Evolutionary conservation across 1,140 invertebrate genomes (phyloP).

Genomic region (Melitaea cinxia): DNA sequence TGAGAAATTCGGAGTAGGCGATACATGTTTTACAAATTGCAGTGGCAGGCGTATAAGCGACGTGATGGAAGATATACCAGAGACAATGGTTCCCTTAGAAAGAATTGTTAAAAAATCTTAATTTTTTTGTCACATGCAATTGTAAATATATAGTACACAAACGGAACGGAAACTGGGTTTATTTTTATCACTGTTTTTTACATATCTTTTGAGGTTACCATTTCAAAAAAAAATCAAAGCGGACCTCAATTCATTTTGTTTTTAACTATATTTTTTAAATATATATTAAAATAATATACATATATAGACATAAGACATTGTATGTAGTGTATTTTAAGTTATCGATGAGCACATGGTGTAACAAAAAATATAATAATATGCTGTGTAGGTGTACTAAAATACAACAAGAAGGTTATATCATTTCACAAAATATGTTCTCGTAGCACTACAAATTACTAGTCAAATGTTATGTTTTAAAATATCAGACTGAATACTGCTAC

Average conservation of each 20-base stretch:
- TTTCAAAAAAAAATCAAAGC: too few species aligned
- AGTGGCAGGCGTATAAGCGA: constrained; percentile 91
- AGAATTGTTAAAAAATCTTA: constrained; percentile 57
- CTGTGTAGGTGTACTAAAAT: not conserved
- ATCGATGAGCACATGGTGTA: not conserved
- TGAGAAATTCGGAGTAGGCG: constrained; percentile 91
- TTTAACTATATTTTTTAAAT: too few species aligned
- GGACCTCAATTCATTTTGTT: too few species aligned
- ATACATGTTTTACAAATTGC: constrained; percentile 91
- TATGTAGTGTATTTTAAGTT: not conserved
- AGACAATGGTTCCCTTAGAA: constrained; percentile 73
- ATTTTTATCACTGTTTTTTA: too few species aligned
- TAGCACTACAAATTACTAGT: constrained; percentile 47
- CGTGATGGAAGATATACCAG: constrained; percentile 73
- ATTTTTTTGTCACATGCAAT: not conserved
- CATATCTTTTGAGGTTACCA: too few species aligned
- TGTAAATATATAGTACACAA: too few species aligned
- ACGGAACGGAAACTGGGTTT: too few species aligned
- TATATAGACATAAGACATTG: too few species aligned
- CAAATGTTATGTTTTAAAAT: constrained; percentile 49
- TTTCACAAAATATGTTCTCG: not conserved
- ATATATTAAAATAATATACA: too few species aligned
- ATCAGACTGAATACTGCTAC: constrained; percentile 54
- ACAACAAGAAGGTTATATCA: not conserved
- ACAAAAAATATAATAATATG: not conserved